Base-by-base conservation (phyloP, 2,888 invertebrate genomes). In the Eupelmus urozonus region DNA sequence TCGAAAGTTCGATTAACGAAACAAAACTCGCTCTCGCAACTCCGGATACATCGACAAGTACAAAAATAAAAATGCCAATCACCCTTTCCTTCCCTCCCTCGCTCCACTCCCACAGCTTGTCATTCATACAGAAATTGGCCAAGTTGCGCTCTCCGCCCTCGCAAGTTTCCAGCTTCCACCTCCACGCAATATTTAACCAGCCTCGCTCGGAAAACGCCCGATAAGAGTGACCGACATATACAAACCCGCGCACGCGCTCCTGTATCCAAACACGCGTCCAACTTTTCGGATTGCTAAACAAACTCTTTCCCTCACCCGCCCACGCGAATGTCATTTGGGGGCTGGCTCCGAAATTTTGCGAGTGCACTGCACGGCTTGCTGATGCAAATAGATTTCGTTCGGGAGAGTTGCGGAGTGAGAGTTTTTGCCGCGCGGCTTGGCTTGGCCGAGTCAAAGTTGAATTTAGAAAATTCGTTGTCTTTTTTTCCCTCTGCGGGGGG, bases 81-180 rank as follows among this genome's bases (percentile, higher is more conserved):
- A 63, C 53, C 55, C 55, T 42, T n/a, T 23, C 29, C 13, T 1
- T 49, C 29, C 9, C 49, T 20, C 9, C 20, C 11, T 11, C 53
- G 13, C 27, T 49, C 13, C 42, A 34, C n/a, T 20, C 34, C 11
- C 13, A 1, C 63, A 59, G 60, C 72, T 80, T 82, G 83, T 82
- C 85, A 81, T 82, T 84, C 83, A 85, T 85, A 80, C 84, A 66
- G 59, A 72, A 77, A 77, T 84, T 85, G 81, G 73, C 81, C 79
- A 80, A 83, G 83, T 81, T 82, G 78, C 79, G 77, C 25, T 59
- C 23, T 53, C 23, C 79, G 77, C 23, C 59, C 49, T 45, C 25
- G 51, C 20, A 66, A 67, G 66, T 76, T 70, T 70, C 45, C 25
- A n/a, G n/a, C 75, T 18, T 20, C 57, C 27, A 66, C 59, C 65